phyloP scores from a whole-genome alignment of 2,888 invertebrate genomes.

The Hipparchia semele region DNA sequence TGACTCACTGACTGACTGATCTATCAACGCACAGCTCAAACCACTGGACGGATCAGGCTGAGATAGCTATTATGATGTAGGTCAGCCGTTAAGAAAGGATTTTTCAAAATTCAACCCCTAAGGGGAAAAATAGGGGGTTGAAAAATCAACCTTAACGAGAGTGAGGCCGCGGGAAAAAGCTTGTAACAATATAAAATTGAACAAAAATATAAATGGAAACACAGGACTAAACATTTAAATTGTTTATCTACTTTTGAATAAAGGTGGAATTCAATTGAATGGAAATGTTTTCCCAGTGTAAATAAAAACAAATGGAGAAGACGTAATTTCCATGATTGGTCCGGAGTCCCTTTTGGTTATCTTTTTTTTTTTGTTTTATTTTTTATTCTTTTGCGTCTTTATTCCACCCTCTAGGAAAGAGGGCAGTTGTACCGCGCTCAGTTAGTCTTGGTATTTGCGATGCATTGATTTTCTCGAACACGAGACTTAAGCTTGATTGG shows the following conservation, averaged over 20 bases:
- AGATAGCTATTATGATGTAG: no score
- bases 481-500: background rate
- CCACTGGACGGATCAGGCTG: no score
- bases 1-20: no score
- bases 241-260: conserved; percentile 15
- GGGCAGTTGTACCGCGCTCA: conserved; percentile 54
- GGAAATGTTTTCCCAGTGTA: conserved; percentile 26
- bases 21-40: no score
- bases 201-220: background rate
- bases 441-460: conserved; percentile 57
- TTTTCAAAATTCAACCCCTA: no score
- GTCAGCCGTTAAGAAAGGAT: no score
- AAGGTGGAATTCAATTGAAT: conserved; percentile 23
- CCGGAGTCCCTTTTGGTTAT: conserved; percentile 61
- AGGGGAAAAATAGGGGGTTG: no score
- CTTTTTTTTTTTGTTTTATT: conserved; percentile 65
- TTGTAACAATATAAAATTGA: background rate
- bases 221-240: conserved; percentile 2
- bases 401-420: conserved; percentile 75
- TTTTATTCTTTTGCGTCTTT: conserved; percentile 73
- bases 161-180: no score
- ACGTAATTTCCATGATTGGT: conserved; percentile 78
- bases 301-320: conserved; percentile 40
- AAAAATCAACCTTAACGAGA: no score
- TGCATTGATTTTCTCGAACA: background rate